Evolutionary conservation across 2,888 invertebrate genomes (phyloP).

Genomic region (Ophioninae sp.): DNA sequence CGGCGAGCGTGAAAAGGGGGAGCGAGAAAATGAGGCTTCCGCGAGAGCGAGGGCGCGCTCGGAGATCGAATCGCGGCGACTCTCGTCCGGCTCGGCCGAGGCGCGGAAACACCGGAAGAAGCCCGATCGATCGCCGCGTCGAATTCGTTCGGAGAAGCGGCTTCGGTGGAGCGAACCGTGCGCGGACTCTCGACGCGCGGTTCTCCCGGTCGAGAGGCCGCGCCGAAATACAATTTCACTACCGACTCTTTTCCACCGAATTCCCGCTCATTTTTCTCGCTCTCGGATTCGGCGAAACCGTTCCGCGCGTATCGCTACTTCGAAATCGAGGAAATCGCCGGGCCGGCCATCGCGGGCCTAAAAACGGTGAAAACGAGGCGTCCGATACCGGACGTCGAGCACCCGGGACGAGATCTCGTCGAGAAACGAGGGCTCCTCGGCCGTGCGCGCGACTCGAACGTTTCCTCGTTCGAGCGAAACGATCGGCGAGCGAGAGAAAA

Average conservation of each 20-base stretch:
- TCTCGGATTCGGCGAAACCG: no score
- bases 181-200: no score
- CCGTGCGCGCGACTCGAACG: neutral
- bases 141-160: no score
- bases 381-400: constrained; percentile 30
- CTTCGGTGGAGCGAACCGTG: constrained; percentile 10
- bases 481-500: neutral
- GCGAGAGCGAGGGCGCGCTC: neutral
- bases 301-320: no score
- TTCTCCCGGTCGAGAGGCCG: no score
- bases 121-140: no score
- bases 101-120: constrained; percentile 36
- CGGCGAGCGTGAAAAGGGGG: constrained; percentile 23
- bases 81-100: constrained; percentile 13
- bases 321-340: neutral
- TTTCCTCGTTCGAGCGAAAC: neutral
- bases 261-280: no score
- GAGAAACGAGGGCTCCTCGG: constrained; percentile 2
- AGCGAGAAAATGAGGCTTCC: neutral
- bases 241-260: no score
- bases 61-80: constrained; percentile 1
- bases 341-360: neutral
- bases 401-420: constrained; percentile 31
- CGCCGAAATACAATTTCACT: no score
- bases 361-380: neutral